A percentile compares a stretch with the other conserved stretches of the same genome.
Evolutionary conservation across 2,888 invertebrate species (phyloP).

Genomic region (Oxytorus armatus): DNA sequence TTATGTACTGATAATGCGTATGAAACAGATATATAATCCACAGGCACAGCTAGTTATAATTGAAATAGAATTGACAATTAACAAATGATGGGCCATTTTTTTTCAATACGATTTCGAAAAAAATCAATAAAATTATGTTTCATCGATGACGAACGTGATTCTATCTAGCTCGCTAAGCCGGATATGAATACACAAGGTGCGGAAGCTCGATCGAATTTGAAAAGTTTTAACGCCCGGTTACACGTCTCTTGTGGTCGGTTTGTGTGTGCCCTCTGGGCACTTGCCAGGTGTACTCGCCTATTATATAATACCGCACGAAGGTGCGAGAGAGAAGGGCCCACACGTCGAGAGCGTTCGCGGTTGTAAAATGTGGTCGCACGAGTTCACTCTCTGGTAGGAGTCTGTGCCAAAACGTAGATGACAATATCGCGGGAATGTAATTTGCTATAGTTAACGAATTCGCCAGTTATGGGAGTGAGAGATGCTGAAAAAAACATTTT

Average conservation of each 20-base stretch:
- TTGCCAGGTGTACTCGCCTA: neutral
- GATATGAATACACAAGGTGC: neutral
- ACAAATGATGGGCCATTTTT: no score
- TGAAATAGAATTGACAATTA: no score
- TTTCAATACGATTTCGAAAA: no score
- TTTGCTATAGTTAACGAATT: conserved; percentile 21
- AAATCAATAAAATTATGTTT: no score
- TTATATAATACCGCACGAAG: neutral
- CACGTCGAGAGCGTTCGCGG: conserved; percentile 19
- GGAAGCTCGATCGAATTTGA: conserved; percentile 55
- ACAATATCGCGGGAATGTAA: conserved; percentile 18
- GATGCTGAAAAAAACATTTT: no score
- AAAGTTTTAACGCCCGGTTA: conserved; percentile 57
- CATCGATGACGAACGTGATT: no score
- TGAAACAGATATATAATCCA: no score
- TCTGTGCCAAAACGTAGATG: conserved; percentile 11
- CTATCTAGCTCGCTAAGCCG: no score
- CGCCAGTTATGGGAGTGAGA: no score
- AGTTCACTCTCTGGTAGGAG: conserved; percentile 8
- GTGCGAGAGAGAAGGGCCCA: neutral
- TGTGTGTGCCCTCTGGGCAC: conserved; percentile 16
- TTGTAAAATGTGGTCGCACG: conserved; percentile 31
- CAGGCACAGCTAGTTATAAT: no score
- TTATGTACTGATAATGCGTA: no score
- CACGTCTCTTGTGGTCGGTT: conserved; percentile 10